phyloP scores from a whole-genome alignment of 2,888 invertebrate species.

The Tineola bisselliella region DNA sequence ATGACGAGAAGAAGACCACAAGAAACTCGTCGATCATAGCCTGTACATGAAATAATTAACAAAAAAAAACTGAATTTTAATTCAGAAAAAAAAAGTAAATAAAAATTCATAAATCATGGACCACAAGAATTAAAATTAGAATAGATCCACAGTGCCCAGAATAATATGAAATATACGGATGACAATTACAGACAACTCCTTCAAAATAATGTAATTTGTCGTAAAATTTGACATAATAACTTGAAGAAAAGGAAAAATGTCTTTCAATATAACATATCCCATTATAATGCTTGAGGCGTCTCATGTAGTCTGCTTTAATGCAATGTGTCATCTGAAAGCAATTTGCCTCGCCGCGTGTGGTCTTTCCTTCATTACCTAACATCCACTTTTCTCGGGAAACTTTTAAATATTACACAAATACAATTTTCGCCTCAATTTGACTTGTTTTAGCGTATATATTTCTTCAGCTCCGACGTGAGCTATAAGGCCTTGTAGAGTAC shows the following conservation, averaged over 20 bases:
- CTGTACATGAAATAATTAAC: no score
- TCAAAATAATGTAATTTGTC: no score
- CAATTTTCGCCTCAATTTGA: not conserved
- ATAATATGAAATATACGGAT: no score
- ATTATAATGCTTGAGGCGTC: slow-evolving; percentile 7
- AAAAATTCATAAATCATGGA: no score
- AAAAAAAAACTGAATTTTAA: no score
- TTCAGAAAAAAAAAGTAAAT: no score
- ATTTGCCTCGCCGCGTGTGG: slow-evolving; percentile 57
- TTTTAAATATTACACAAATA: slow-evolving; percentile 1
- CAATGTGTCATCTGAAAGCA: slow-evolving; percentile 60
- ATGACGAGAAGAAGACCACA: no score
- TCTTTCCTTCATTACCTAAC: slow-evolving; percentile 50
- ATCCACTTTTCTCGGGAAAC: slow-evolving; percentile 20
- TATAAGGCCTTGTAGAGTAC: not conserved
- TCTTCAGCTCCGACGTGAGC: not conserved
- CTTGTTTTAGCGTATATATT: not conserved
- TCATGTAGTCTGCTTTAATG: slow-evolving; percentile 28
- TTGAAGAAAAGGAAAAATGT: slow-evolving; percentile 1
- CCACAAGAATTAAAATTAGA: no score
- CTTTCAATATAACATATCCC: not conserved
- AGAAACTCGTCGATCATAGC: no score
- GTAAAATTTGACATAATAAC: slow-evolving; percentile 4
- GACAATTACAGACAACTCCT: no score
- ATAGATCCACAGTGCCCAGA: no score